Evolutionary conservation across 2,888 invertebrate genomes (phyloP), one percentile per base, ranked within the genome.

Genomic region (Heliconius aoede): DNA sequence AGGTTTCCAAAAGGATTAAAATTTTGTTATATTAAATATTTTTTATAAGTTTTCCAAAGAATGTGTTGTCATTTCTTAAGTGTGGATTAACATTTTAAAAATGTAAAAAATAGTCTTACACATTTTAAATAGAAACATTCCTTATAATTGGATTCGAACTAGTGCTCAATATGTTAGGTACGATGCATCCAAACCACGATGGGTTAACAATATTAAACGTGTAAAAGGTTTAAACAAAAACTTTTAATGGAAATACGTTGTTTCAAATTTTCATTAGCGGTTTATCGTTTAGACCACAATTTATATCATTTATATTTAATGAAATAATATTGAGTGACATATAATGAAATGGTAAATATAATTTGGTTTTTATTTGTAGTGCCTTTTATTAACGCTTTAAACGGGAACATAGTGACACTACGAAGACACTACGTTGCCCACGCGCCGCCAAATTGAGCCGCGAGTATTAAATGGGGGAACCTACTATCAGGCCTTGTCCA

Each of bases 191-290:
- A 13, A 15, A 18, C 13, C 46, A 5, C 1, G 8, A 9, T 24
- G 24, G 5, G 18, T 11, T 36, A 24, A 32, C 11, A 36, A 36
- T n/a, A 64, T 32, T n/a, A 36, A 36, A 64, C 3, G n/a, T 36
- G 32, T 24, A 18, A 64, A 36, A 30, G 64, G 64, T 64, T n/a
- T n/a, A 36, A 64, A 32, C 36, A 32, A 64, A 64, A 64, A 64
- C 64, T 36, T 64, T 32, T 64, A 64, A 64, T 64, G 64, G 64
- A 30, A 64, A 64, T 36, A n/a, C 36, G 32, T 36, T 64, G 64
- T 64, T 64, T 9, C 13, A 5, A 24, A 64, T 64, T 64, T 64
- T 64, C 64, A 64, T 36, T 64, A 64, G 64, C 64, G 36, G 64
- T 36, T 64, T 64, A 62, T 64, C 36, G 64, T 36, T 64, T 24